A percentile compares a stretch with the other conserved stretches of the same genome.
Conservation (phyloP, 2,797 vertebrate genomes). For the Leucoraja ocellata region DNA sequence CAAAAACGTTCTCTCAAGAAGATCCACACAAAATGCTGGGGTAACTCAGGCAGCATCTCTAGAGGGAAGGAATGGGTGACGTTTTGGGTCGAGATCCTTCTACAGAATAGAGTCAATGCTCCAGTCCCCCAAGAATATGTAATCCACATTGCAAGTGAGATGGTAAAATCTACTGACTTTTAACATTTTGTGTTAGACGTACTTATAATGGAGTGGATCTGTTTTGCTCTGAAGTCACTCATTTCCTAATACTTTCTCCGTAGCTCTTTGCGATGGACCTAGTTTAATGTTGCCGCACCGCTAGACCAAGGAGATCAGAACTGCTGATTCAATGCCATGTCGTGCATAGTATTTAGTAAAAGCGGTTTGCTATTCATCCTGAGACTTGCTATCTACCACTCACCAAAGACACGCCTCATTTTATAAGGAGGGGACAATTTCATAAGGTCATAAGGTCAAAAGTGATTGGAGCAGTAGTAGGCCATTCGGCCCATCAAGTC, state of each 20-base stretch:
- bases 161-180: background rate
- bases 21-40: too few species aligned
- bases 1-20: background rate
- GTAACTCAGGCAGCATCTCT: too few species aligned
- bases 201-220: background rate
- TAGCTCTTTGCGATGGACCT: background rate
- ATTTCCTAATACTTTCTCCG: background rate
- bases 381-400: background rate
- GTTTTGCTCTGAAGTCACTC: background rate
- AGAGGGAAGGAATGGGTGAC: too few species aligned
- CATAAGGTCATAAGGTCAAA: too few species aligned
- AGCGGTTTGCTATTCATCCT: background rate
- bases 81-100: too few species aligned
- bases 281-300: background rate
- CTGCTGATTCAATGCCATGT: background rate
- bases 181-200: background rate
- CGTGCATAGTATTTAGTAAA: background rate
- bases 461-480: too few species aligned
- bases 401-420: background rate
- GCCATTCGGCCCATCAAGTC: too few species aligned
- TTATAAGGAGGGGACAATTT: background rate
- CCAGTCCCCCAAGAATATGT: background rate
- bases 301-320: background rate
- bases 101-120: too few species aligned
- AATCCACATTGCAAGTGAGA: background rate